phyloP scores from a whole-genome alignment of 2,797 vertebrate genomes.

The Columba guinea region DNA sequence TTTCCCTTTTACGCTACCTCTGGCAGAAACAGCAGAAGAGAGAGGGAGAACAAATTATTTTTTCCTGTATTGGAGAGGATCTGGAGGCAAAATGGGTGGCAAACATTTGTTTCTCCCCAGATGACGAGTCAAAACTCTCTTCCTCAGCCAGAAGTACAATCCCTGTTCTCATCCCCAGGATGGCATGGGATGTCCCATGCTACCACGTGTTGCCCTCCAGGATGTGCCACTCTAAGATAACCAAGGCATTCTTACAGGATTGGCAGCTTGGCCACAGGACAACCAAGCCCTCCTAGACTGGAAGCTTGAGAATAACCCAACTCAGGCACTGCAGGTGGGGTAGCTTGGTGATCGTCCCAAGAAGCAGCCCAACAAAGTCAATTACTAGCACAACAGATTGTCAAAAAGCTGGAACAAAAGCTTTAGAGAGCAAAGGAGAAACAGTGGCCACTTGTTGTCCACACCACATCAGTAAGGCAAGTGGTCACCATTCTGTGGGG shows the following conservation, averaged over 20 bases:
- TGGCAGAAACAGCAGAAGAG: constrained; percentile 18
- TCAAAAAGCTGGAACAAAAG: neutral
- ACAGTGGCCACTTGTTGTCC: neutral
- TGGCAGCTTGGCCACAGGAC: neutral
- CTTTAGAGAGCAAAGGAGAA: neutral
- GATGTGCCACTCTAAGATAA: neutral
- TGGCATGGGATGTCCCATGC: neutral
- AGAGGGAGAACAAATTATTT: constrained; percentile 28
- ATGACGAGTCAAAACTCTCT: constrained; percentile 6
- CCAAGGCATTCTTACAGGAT: neutral
- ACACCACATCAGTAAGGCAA: neutral
- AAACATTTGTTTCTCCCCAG: neutral
- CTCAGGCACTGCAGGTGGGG: neutral
- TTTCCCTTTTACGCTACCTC: constrained; percentile 52
- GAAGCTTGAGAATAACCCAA: neutral
- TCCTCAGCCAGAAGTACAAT: neutral
- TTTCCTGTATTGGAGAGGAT: constrained; percentile 11
- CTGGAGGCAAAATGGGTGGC: constrained; percentile 1
- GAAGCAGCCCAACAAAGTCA: neutral
- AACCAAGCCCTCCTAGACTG: neutral
- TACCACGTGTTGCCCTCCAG: neutral
- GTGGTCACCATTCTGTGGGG: neutral
- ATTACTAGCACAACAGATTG: neutral
- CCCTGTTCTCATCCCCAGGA: neutral
- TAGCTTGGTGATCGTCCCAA: neutral